Conservation (phyloP, 2,797 vertebrate genomes). For the Muscicapa comitata region DNA sequence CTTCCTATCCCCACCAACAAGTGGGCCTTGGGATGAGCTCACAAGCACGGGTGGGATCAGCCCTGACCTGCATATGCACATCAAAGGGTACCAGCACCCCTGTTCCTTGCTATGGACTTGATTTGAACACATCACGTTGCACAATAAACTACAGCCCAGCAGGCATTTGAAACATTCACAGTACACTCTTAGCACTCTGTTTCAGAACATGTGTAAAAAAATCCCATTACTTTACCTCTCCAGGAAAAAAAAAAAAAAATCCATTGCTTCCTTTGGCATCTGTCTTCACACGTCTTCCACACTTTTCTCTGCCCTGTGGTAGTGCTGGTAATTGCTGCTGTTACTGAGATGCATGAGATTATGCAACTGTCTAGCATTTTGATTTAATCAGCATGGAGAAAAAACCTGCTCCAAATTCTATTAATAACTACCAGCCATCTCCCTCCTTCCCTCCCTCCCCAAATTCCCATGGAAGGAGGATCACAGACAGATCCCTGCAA, state of each 20-base stretch:
- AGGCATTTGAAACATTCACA: neutral
- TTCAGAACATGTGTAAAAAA: neutral
- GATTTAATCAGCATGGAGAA: constrained; percentile 46
- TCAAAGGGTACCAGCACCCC: neutral
- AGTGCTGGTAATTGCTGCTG: neutral
- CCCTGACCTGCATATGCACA: neutral
- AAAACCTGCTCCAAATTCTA: constrained; percentile 40
- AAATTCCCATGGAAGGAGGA: constrained; percentile 13
- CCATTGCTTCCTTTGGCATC: neutral
- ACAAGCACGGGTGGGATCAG: neutral
- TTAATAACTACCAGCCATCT: constrained; percentile 35
- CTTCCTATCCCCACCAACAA: neutral
- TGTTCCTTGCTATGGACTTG: neutral
- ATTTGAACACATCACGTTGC: neutral
- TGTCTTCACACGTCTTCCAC: neutral
- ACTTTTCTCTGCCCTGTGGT: neutral
- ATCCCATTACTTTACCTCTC: neutral
- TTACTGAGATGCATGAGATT: constrained; percentile 12
- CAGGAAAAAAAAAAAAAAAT: neutral
- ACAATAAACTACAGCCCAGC: neutral
- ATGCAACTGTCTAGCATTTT: constrained; percentile 53
- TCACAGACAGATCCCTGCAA: constrained; percentile 38
- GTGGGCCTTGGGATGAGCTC: neutral
- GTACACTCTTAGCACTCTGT: neutral
- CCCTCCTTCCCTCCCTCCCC: neutral